Evolutionary conservation across 2,113 vertebrate species (phyloP).

Genomic region (Nettapus auritus): DNA sequence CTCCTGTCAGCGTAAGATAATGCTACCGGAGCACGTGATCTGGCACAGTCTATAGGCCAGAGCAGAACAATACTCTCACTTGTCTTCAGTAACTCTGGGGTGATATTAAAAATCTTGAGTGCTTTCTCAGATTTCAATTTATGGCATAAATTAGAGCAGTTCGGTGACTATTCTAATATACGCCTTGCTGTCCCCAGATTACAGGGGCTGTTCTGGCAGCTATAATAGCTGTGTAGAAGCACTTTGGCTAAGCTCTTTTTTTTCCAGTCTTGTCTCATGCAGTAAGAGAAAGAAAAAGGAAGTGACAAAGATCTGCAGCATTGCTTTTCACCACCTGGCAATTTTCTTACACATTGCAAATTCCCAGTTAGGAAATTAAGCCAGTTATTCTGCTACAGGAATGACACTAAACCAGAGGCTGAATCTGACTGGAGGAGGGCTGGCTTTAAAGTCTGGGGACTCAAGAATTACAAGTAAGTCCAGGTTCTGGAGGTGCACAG

Average conservation of each 20-base stretch:
- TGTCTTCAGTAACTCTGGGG: not conserved
- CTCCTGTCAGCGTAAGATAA: not conserved
- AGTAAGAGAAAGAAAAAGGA: not conserved
- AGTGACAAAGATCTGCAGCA: not conserved
- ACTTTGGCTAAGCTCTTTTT: not conserved
- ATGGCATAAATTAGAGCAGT: conserved; percentile 34
- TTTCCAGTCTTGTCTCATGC: not conserved
- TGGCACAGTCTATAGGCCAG: not conserved
- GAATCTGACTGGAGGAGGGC: not conserved
- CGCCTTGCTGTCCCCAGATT: not conserved
- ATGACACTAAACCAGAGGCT: not conserved
- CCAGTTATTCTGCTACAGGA: not conserved
- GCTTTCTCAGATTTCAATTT: conserved; percentile 32
- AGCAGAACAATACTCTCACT: conserved; percentile 22
- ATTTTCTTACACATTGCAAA: not conserved
- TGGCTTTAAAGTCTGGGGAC: not conserved
- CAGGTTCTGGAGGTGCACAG: not conserved
- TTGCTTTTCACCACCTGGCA: not conserved
- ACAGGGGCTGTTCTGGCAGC: not conserved
- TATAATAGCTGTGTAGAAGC: not conserved
- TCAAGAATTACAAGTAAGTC: not conserved
- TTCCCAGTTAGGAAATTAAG: not conserved
- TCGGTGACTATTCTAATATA: not conserved
- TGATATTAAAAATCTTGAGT: not conserved
- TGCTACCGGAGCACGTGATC: not conserved